These are phyloP conservation scores for Micronisus gabar DNA, from an alignment of 2,113 vertebrate species.

Conservation along the genomic window DNA sequence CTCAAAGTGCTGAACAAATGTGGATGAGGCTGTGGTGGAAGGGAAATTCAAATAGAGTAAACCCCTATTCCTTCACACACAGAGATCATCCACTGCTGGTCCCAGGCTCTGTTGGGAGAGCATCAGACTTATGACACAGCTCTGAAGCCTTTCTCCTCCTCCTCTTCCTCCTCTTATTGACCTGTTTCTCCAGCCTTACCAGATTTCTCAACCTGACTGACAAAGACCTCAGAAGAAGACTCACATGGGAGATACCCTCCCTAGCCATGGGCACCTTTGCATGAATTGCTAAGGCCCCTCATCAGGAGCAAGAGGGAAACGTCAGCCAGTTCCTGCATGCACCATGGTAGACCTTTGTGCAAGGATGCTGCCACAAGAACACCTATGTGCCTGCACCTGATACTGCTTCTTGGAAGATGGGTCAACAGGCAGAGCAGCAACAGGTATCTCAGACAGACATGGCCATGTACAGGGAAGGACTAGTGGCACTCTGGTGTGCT, in stretches of 20 bases:
- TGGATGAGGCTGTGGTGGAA: neutral
- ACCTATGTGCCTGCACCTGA: neutral
- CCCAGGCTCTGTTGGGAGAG: neutral
- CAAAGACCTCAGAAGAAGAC: neutral
- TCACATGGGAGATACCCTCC: rapidly evolving
- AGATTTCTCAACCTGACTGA: neutral
- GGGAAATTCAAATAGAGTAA: neutral
- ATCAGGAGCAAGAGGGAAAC: neutral
- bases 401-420: neutral
- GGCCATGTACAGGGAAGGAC: neutral
- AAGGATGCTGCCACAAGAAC: neutral
- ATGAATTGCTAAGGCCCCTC: neutral
- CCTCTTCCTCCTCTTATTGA: neutral
- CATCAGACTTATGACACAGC: neutral
- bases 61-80: neutral
- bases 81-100: neutral
- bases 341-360: neutral
- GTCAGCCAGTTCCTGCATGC: neutral
- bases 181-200: neutral
- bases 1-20: neutral
- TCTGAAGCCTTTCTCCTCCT: neutral
- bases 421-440: neutral
- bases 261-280: neutral
- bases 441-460: neutral
- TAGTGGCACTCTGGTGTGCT: neutral